Conservation (phyloP, 1,140 invertebrate species). For the Diprion similis region DNA sequence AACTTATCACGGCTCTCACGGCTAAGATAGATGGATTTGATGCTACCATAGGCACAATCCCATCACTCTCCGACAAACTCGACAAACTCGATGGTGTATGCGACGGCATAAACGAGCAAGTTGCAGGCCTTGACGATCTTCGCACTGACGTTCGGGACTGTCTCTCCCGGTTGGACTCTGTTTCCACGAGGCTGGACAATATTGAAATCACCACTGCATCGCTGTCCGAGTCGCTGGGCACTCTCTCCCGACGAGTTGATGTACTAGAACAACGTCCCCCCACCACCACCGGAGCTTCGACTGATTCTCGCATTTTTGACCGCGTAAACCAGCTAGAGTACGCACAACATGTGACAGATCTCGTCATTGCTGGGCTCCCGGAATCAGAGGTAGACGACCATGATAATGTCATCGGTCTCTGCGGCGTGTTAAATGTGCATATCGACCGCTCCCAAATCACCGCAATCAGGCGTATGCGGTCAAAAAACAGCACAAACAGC, state of each 20-base stretch:
- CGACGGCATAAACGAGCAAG: conserved; percentile 1
- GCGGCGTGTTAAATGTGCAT: neutral
- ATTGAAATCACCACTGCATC: neutral
- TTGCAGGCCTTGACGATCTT: too few relatives aligned
- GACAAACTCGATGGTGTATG: neutral
- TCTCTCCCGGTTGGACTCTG: neutral
- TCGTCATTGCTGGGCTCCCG: too few relatives aligned
- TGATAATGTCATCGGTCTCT: neutral
- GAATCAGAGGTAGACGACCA: neutral
- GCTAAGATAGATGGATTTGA: neutral
- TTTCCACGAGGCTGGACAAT: conserved; percentile 1
- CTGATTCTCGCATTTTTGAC: neutral
- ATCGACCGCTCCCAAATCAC: neutral
- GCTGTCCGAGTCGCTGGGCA: neutral
- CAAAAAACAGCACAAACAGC: too few relatives aligned
- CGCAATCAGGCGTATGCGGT: conserved; percentile 3
- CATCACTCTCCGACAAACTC: conserved; percentile 1
- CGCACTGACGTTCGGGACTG: neutral
- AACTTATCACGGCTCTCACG: neutral
- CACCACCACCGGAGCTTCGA: neutral
- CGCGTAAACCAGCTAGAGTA: neutral
- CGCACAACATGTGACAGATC: too few relatives aligned
- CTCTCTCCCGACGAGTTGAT: conserved; percentile 1
- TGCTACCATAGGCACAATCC: neutral
- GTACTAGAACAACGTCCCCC: too few relatives aligned